These are phyloP conservation scores for Novumbra hubbsi DNA, from an alignment of 2,797 vertebrate genomes.

Conservation along the genomic window DNA sequence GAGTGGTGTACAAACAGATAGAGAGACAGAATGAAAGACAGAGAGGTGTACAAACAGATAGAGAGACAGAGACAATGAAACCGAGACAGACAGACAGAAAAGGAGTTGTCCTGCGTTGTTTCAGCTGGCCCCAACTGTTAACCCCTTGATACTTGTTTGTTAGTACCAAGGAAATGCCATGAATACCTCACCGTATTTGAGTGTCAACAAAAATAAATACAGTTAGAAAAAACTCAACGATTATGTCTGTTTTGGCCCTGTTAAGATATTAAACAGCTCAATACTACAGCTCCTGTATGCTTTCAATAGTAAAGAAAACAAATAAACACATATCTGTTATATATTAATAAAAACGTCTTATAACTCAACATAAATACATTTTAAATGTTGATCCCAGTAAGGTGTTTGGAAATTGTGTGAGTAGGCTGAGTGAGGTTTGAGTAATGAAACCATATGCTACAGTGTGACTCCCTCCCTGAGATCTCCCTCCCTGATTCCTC, in stretches of 20 bases:
- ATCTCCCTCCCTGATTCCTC: too few species aligned
- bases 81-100: not conserved
- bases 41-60: too few species aligned
- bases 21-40: too few species aligned
- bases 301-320: constrained; percentile 28
- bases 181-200: constrained; percentile 43
- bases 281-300: not conserved
- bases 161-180: constrained; percentile 51
- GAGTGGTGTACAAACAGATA: not conserved
- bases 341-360: too few species aligned
- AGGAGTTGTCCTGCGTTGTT: constrained; percentile 74
- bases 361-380: not conserved
- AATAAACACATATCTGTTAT: not conserved
- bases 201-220: constrained; percentile 36
- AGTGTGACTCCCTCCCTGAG: too few species aligned
- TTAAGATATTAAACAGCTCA: not conserved
- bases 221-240: constrained; percentile 18
- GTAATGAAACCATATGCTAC: not conserved
- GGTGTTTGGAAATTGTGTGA: not conserved
- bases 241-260: constrained; percentile 19
- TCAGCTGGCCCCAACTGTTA: constrained; percentile 75
- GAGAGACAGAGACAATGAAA: constrained; percentile 4
- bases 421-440: too few species aligned
- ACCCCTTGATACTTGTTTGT: constrained; percentile 67
- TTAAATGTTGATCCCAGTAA: not conserved